Evolutionary conservation across 1,140 invertebrate species (phyloP), one percentile per base, ranked within the genome.

Genomic region (Polypedilum pembai): DNA sequence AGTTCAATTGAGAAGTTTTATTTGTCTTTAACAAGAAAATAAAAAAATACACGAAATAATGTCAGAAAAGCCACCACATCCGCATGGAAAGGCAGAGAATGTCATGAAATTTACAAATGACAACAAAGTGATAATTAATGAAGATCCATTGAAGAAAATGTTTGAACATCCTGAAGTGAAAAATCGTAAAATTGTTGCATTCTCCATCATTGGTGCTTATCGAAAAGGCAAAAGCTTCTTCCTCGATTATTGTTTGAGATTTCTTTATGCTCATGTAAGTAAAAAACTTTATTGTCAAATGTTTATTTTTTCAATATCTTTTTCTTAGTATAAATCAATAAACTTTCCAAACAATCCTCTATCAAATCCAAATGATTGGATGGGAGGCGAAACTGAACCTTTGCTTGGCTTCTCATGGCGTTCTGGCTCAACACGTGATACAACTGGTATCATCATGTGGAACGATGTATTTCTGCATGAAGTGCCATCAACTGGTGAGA

Each of bases 391-490:
- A 21, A 85, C 90, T 66, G 85, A 85, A 41, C 88, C 90, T 0
- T 80, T 93, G 56, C 83, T 86, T 66, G 91, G 91, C 1, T 96
- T 96, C 83, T 90, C 91, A 18, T 96, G 94, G 94, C 83, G 92
- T 76, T 94, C 94, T 0, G 94, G 94, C 21, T 92, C 92, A 7
- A 94, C 96, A 80, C 82, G 94, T 73, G 92, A 97, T 79, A 97
- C 94, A 7, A 96, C 94, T 0, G 95, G 94, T 3, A 94, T 97
- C 75, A 83, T 96, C 15, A 87, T 97, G 80, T 98, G 95, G 95
- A 95, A 92, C 17, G 89, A 96, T 84, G 89, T 94, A 1, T 96
- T 94, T 77, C 80, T 56, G 0, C 45, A 56, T 15, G n/a, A 12
- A 56, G n/a, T 56, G 12, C 12, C 12, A n/a, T 1, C 12, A 56